These are phyloP conservation scores for Drosophila baimaii DNA, from an alignment of 1,140 invertebrate genomes.

Conservation along the genomic window DNA sequence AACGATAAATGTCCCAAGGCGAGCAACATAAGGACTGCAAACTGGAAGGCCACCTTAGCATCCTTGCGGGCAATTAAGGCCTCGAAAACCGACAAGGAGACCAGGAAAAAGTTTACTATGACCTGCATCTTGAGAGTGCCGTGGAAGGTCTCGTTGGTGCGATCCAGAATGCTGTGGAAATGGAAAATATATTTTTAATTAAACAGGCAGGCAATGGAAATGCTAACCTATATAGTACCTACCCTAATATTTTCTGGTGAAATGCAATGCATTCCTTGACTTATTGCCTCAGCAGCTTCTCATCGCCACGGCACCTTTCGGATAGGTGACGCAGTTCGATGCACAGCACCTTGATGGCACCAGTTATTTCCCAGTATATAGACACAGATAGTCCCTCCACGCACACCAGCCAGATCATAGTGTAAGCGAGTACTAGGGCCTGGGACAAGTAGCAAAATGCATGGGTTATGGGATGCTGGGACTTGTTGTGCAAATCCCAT, in stretches of 20 bases:
- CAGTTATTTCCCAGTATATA: conserved; percentile 42
- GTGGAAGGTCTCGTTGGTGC: conserved; percentile 44
- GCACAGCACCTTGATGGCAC: conserved; percentile 41
- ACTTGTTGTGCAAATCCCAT: conserved; percentile 29
- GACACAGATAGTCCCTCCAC: conserved; percentile 7
- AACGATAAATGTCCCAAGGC: conserved; percentile 31
- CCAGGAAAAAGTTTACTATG: conserved; percentile 18
- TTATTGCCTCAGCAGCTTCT: neutral
- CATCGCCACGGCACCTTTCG: neutral
- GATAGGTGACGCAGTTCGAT: conserved; percentile 28
- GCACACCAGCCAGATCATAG: conserved; percentile 15
- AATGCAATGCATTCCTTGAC: neutral
- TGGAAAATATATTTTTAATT: too few species aligned
- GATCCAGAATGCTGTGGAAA: conserved; percentile 30
- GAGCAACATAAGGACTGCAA: conserved; percentile 45
- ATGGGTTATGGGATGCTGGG: conserved; percentile 27
- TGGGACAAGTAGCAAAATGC: conserved; percentile 21
- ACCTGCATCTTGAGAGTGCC: conserved; percentile 52
- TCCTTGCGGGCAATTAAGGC: conserved; percentile 36
- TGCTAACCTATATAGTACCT: too few species aligned
- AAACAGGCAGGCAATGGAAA: too few species aligned
- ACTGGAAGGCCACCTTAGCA: conserved; percentile 33
- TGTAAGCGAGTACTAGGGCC: neutral
- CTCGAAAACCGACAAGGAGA: conserved; percentile 47
- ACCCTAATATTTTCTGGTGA: conserved; percentile 47